Base-by-base conservation (phyloP, 2,888 invertebrate species). In the Dioctria rufipes region DNA sequence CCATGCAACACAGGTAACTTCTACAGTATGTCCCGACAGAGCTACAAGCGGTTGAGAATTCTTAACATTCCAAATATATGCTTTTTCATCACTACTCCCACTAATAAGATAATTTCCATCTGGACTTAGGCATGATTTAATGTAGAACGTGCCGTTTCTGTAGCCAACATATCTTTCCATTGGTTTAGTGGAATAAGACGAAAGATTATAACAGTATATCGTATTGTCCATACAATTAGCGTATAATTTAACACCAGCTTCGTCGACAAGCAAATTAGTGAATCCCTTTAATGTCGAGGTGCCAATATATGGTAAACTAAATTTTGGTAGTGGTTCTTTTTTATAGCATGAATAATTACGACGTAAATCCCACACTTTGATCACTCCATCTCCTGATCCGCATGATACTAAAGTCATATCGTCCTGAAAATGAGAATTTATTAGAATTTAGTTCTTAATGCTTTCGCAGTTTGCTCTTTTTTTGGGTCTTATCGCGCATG, bases 1-100 rank as follows among this genome's bases (percentile, higher is more conserved):
- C 96, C 96, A 97, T 2, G 95, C 94, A 2, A 96, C 95, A 86
- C 95, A 94, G 0, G 96, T 96, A 0, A 97, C 97, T 90, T 97
- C 97, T 6, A 94, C 95, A 63, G 92, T 90, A 86, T 97, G 97
- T 0, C 96, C 96, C 1, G 90, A 89, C 4, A 97, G 90, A 75
- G 91, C 91, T 37, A 94, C 92, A 8, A 96, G 87, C 0, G 96
- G 95, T 81, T 90, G 88, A 0, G 94, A 90, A 83, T 89, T 88
- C 11, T 91, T 90, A 1, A 93, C 91, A 87, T 93, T 93, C 97
- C 97, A 98, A 78, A 98, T 93, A 86, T 96, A 97, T 0, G 96
- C 97, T 84, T 92, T 91, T 84, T 94, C 93, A 88, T 96, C 96
- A 85, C 95, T 95, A 84, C 96, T 96, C n/a, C 97, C 97, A 87